Conservation (phyloP, 1,140 invertebrate genomes). For the Himalopsyche phryganea region DNA sequence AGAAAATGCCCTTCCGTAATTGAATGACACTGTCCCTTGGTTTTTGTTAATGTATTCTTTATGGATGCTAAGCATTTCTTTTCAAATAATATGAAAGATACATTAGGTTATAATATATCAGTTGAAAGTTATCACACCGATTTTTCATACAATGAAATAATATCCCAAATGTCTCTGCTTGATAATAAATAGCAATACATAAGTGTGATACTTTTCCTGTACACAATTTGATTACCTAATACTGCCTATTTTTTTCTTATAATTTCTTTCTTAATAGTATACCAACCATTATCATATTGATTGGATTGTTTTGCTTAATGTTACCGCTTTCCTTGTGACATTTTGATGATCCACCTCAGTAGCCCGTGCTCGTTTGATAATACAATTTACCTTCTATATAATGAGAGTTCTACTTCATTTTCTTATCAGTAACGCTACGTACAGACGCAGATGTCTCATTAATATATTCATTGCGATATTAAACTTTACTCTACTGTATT, state of each 20-base stretch:
- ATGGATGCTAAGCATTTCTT: too few species aligned
- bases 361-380: slow-evolving; percentile 51
- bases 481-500: too few species aligned
- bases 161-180: slow-evolving; percentile 31
- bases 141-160: slow-evolving; percentile 22
- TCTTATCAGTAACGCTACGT: slow-evolving; percentile 27
- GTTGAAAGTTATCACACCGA: slow-evolving; percentile 18
- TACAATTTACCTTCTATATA: slow-evolving; percentile 31
- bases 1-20: too few species aligned
- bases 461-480: not conserved
- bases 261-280: slow-evolving; percentile 32
- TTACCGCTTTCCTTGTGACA: slow-evolving; percentile 58
- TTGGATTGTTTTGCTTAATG: slow-evolving; percentile 57
- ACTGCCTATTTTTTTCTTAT: slow-evolving; percentile 33
- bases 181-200: slow-evolving; percentile 27
- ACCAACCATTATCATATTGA: slow-evolving; percentile 41
- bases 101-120: not conserved
- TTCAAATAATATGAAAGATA: too few species aligned
- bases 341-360: slow-evolving; percentile 50
- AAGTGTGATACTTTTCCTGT: slow-evolving; percentile 33
- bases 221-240: slow-evolving; percentile 31
- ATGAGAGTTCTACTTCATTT: slow-evolving; percentile 18
- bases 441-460: slow-evolving; percentile 30
- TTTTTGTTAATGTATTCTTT: too few species aligned
- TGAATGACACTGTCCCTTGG: too few species aligned